A percentile compares a stretch with the other conserved stretches of the same genome.
These are phyloP conservation scores for Xiphophorus hellerii DNA, from an alignment of 2,113 vertebrate genomes.

Conservation along the genomic window DNA sequence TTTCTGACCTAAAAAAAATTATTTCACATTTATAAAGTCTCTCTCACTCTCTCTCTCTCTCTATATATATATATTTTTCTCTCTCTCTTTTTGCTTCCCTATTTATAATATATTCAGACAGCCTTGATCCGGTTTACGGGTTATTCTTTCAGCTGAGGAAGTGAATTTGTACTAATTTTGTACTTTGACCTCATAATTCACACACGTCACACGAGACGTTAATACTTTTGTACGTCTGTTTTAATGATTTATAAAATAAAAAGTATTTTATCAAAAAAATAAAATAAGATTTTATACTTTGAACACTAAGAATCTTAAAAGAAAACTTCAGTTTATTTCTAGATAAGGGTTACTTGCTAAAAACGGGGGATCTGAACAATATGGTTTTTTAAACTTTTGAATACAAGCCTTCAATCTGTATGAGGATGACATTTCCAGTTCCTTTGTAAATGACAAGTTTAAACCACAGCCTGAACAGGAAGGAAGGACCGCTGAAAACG, in stretches of 20 bases:
- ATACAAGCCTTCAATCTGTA: slow-evolving; percentile 30
- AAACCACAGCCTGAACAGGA: slow-evolving; percentile 24
- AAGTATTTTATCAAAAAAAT: not conserved
- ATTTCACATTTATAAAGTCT: too few relatives aligned
- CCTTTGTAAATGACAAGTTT: slow-evolving; percentile 31
- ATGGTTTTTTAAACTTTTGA: not conserved
- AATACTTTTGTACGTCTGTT: not conserved
- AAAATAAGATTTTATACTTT: not conserved
- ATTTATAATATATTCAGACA: not conserved
- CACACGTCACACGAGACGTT: not conserved
- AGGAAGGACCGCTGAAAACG: slow-evolving; percentile 16
- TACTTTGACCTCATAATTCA: not conserved
- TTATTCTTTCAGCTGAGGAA: not conserved
- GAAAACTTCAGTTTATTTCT: too few relatives aligned
- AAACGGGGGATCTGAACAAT: too few relatives aligned
- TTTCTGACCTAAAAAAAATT: too few relatives aligned
- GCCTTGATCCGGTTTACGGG: not conserved
- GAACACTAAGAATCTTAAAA: not conserved
- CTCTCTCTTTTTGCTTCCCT: not conserved
- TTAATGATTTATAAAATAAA: not conserved
- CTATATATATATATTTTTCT: too few relatives aligned
- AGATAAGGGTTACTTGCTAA: too few relatives aligned
- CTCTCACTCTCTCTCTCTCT: too few relatives aligned
- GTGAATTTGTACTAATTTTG: not conserved
- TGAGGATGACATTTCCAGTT: not conserved